A percentile compares a stretch with the other conserved stretches of the same genome.
phyloP scores from a whole-genome alignment of 2,113 vertebrate genomes.

The Ploceus nigricollis region DNA sequence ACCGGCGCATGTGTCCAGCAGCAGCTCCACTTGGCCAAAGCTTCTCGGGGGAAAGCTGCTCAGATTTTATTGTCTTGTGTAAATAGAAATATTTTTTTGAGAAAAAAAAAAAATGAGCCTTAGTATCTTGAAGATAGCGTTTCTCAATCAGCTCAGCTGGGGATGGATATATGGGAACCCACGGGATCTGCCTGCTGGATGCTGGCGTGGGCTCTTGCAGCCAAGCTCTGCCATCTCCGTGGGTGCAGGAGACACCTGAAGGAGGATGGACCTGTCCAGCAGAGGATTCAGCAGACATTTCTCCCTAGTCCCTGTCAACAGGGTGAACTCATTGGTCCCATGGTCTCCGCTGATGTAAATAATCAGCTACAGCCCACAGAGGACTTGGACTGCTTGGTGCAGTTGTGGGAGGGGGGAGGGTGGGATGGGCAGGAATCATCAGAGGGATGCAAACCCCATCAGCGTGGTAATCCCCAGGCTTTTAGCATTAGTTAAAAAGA shows the following conservation, averaged over 20 bases:
- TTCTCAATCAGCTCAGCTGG: conserved; percentile 41
- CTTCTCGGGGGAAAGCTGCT: background rate
- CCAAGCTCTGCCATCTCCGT: fast-evolving
- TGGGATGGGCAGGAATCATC: background rate
- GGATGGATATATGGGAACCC: background rate
- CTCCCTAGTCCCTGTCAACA: background rate
- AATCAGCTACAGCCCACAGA: background rate
- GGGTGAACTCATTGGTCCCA: background rate
- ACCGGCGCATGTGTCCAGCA: background rate
- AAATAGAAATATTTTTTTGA: conserved; percentile 49
- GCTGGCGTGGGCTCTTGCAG: fast-evolving
- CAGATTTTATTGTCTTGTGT: conserved; percentile 45
- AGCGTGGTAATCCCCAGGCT: background rate
- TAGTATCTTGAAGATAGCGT: conserved; percentile 19
- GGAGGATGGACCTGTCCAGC: background rate
- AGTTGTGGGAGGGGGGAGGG: background rate
- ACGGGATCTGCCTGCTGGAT: fast-evolving
- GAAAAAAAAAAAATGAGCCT: background rate
- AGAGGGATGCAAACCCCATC: background rate
- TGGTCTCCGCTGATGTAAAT: conserved; percentile 7
- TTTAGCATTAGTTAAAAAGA: background rate
- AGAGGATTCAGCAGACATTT: conserved; percentile 14
- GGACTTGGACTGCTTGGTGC: background rate
- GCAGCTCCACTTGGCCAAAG: background rate
- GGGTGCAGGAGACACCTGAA: background rate